A percentile compares a stretch with the other conserved stretches of the same genome.
Conservation (phyloP, 2,113 vertebrate species). For the Ptychochromis oligacanthus region DNA sequence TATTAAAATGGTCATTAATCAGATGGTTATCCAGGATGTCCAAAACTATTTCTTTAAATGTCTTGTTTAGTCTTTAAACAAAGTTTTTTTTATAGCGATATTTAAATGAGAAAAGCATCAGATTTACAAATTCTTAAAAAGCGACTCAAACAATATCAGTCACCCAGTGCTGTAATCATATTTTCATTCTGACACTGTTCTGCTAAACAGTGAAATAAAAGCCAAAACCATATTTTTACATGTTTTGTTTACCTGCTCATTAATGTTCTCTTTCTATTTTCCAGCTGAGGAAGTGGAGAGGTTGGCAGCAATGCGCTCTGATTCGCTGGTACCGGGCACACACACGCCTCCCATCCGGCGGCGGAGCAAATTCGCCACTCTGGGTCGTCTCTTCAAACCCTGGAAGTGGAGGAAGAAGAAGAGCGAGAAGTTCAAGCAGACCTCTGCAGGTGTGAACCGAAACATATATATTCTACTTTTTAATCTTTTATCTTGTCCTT, state of each 20-base stretch:
- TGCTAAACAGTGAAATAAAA: neutral
- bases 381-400: conserved; percentile 96
- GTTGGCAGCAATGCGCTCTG: conserved; percentile 96
- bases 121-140: neutral
- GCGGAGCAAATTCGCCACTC: conserved; percentile 93
- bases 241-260: neutral
- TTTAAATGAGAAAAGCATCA: neutral
- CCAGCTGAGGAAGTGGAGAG: conserved; percentile 95
- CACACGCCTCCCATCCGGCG: conserved; percentile 96
- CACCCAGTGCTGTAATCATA: neutral
- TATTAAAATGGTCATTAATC: conserved; percentile 1
- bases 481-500: no score
- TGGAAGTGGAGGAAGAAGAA: conserved; percentile 99
- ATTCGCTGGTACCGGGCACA: conserved; percentile 96
- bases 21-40: neutral
- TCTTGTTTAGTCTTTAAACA: neutral
- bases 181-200: neutral
- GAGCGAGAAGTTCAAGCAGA: conserved; percentile 98
- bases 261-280: conserved; percentile 6
- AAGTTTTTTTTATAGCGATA: neutral
- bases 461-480: no score
- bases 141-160: neutral
- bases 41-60: accelerated
- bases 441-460: conserved; percentile 89
- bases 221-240: neutral